Evolutionary conservation across 2,113 vertebrate genomes (phyloP), one percentile per base, ranked within the genome.

Genomic region (Eulacestoma nigropectus): DNA sequence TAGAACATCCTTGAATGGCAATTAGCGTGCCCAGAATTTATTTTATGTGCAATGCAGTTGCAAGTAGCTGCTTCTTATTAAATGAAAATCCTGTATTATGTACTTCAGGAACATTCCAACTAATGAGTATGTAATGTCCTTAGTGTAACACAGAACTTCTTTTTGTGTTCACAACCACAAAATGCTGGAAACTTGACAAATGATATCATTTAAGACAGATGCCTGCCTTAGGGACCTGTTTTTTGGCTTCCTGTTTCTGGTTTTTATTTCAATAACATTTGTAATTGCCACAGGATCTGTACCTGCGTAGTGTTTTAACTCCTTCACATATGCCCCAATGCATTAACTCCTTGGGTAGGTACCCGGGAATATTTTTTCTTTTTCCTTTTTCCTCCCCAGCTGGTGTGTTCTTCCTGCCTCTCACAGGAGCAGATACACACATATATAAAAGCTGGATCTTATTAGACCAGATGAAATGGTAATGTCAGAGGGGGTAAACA

Each of bases 181-280:
- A 96, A 97, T 90, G 96, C 97, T 98, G 98, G 98, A 98, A 97
- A 97, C 95, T 96, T 98, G 98, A 98, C 98, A 98, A 97, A 98
- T 98, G 97, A 97, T 97, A 97, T 97, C 98, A 98, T 97, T 98
- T 97, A 98, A 98, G 98, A 98, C 97, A 97, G 98, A 98, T 98
- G 98, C 97, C 97, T 97, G 98, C 98, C 97, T 96, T 93, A 90
- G 98, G 98, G 98, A 98, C 98, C 95, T 97, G 98, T 85, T 96
- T 97, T 96, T 97, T 96, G 97, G 97, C 96, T 98, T 98, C 97
- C 98, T 98, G 98, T 97, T 98, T 98, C 97, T 98, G 98, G 96
- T 98, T 98, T 98, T 98, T 98, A 98, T 98, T 98, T 98, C 97
- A 98, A 89, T 97, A 95, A 97, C 96, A 96, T 97, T 97, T 98